A percentile compares a stretch with the other conserved stretches of the same genome.
Conservation (phyloP, 2,797 vertebrate genomes). For the Sitta carolinensis region DNA sequence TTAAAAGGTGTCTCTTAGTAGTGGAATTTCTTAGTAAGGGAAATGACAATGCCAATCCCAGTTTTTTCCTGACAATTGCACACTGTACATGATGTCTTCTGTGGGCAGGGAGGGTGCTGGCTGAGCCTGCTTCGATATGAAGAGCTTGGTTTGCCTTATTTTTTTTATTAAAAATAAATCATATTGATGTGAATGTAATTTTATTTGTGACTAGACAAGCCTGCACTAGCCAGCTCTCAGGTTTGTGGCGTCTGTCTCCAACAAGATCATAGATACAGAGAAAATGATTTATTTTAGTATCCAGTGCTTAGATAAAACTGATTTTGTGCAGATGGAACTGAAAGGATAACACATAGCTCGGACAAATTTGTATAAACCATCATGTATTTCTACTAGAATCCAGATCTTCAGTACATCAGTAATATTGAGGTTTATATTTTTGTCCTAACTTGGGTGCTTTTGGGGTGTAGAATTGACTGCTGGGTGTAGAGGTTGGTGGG, state of each 20-base stretch:
- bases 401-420: background rate
- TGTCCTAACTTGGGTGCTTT: accelerated
- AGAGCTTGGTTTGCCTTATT: slow-evolving; percentile 5
- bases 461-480: background rate
- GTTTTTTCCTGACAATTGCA: background rate
- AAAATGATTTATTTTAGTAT: slow-evolving; percentile 60
- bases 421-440: background rate
- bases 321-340: slow-evolving; percentile 27
- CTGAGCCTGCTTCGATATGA: background rate
- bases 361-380: slow-evolving; percentile 12
- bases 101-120: background rate
- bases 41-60: background rate
- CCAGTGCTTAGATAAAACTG: slow-evolving; percentile 29
- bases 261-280: slow-evolving; percentile 19
- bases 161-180: slow-evolving; percentile 47
- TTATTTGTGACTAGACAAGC: slow-evolving; percentile 53
- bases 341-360: slow-evolving; percentile 32
- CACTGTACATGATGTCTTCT: background rate
- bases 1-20: background rate
- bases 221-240: slow-evolving; percentile 39
- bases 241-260: slow-evolving; percentile 53
- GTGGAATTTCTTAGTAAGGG: background rate
- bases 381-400: background rate
- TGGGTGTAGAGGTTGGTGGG: background rate
- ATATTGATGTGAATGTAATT: slow-evolving; percentile 2